Base-by-base conservation (phyloP, 2,888 invertebrate genomes). In the Griposia aprilina region DNA sequence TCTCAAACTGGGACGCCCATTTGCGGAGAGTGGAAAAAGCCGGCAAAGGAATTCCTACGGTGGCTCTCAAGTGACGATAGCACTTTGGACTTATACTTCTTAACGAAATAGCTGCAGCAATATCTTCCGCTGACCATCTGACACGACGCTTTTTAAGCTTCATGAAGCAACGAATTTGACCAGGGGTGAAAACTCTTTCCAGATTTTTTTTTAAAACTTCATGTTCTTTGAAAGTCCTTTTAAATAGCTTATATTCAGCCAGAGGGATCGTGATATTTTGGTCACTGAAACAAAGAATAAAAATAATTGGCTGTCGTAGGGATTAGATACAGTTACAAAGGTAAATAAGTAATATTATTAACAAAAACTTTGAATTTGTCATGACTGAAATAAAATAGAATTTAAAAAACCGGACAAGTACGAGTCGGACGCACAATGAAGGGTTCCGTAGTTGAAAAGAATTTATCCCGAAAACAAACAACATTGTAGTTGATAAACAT, bases 141-240 rank as follows among this genome's bases (percentile, higher is more conserved):
- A 63, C 41, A 13, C 62, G 62, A 30, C 63, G 36, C 41, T 36
- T 63, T 36, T 23, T 30, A 63, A 23, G 63, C 36, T 36, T 63
- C 62, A 20, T 36, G 41, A 65, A 65, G 4, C n/a, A 41, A 65
- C 63, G 63, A 65, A 41, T 65, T 65, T 65, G 41, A n/a, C 63
- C 63, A 1, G 63, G 63, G n/a, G 36, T 41, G 41, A 65, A 65
- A 41, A 65, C 0, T 3, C 0, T 65, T 41, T 23, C n/a, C 41
- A 65, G 13, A 41, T 65, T 65, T 41, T 41, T 41, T 65, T 65
- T 65, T n/a, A 63, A 41, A 7, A 62, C 62, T 11, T 36, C 13
- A 7, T 63, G n/a, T 41, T 65, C 63, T 0, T 41, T 15, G 41
- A 13, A 1, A 65, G 23, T 65, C 15, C 23, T 41, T 65, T 65